Percentiles rank a stretch among this genome's conserved stretches.
Evolutionary conservation across 2,113 vertebrate species (phyloP).

Genomic region (Arvicanthis niloticus): DNA sequence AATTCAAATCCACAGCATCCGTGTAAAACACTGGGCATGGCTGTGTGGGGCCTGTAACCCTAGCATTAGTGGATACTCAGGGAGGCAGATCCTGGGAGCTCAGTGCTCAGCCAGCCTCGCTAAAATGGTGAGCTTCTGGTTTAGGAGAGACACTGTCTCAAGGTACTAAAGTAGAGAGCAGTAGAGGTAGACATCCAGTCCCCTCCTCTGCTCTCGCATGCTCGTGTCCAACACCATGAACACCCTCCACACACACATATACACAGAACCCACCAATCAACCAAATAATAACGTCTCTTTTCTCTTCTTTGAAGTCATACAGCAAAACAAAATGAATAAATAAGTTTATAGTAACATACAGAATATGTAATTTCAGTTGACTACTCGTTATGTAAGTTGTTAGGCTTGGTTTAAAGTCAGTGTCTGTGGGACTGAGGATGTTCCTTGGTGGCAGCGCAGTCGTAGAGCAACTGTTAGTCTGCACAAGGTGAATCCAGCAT

Average conservation of each 20-base stretch:
- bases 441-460: not conserved
- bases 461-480: not conserved
- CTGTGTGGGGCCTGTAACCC: not conserved
- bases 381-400: slow-evolving; percentile 5
- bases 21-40: not conserved
- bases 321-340: slow-evolving; percentile 39
- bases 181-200: too few species aligned
- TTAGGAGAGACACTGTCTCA: not conserved
- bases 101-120: not conserved
- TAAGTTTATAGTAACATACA: slow-evolving; percentile 16
- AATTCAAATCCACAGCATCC: not conserved
- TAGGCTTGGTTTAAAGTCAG: slow-evolving; percentile 27
- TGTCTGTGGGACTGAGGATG: not conserved
- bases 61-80: not conserved
- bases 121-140: not conserved
- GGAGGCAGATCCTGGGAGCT: not conserved
- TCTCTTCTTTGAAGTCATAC: slow-evolving; percentile 50
- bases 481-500: too few species aligned
- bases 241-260: too few species aligned
- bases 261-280: not conserved
- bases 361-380: slow-evolving; percentile 25
- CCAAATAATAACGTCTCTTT: slow-evolving; percentile 30
- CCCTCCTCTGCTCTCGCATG: not conserved
- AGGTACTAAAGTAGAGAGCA: not conserved
- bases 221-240: too few species aligned